These are phyloP conservation scores for Panurus biarmicus DNA, from an alignment of 2,113 vertebrate genomes.

Conservation along the genomic window DNA sequence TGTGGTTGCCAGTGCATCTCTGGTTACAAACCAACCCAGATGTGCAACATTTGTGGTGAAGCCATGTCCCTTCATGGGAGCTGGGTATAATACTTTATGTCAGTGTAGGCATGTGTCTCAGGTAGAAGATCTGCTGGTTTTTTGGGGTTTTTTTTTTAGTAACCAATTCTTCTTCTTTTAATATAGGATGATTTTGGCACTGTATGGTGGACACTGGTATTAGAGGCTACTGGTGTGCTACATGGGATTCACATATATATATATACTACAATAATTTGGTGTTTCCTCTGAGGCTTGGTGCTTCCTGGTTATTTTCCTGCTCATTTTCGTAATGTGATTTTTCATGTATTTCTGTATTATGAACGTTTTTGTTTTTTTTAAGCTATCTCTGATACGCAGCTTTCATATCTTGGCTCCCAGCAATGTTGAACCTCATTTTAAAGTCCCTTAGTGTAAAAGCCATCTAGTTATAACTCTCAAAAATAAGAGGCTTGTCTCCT, in stretches of 20 bases:
- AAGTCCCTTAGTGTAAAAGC: slow-evolving; percentile 52
- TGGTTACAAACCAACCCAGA: background rate
- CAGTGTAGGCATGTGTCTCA: background rate
- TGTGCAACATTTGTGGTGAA: rapidly evolving
- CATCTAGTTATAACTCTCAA: slow-evolving; percentile 67
- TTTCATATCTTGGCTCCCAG: slow-evolving; percentile 69
- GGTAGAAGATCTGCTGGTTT: background rate
- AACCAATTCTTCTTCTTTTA: background rate
- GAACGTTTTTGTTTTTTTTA: slow-evolving; percentile 57
- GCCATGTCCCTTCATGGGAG: background rate
- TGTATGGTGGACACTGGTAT: background rate
- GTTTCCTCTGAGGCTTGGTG: slow-evolving; percentile 5
- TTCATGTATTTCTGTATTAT: slow-evolving; percentile 56
- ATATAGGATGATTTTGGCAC: background rate
- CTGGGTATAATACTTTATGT: background rate
- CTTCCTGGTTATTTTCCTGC: slow-evolving; percentile 31
- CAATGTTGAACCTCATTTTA: slow-evolving; percentile 58
- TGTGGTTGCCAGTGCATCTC: rapidly evolving
- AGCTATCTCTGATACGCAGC: slow-evolving; percentile 74
- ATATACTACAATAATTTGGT: background rate
- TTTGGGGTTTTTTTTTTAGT: background rate
- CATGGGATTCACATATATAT: background rate
- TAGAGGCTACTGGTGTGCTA: background rate
- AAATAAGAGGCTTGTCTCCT: slow-evolving; percentile 76
- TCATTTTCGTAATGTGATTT: slow-evolving; percentile 44